These are phyloP conservation scores for Gadus macrocephalus DNA, from an alignment of 2,113 vertebrate genomes.

Conservation along the genomic window DNA sequence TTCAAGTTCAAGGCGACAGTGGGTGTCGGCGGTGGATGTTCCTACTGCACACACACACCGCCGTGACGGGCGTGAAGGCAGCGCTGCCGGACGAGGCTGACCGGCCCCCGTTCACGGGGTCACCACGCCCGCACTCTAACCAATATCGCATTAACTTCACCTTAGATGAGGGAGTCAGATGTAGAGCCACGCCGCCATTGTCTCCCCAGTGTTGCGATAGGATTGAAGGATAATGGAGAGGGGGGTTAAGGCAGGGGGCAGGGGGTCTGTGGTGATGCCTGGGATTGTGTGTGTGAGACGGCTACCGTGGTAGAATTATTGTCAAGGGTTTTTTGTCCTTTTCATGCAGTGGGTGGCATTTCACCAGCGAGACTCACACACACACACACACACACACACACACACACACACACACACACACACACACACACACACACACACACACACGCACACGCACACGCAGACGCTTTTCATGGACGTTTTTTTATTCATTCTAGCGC, in stretches of 20 bases:
- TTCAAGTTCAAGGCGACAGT: constrained; percentile 77
- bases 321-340: not conserved
- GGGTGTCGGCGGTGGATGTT: constrained; percentile 55
- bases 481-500: too few relatives aligned
- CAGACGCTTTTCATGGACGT: too few relatives aligned
- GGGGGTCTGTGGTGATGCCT: constrained; percentile 9
- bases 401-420: too few relatives aligned
- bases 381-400: too few relatives aligned
- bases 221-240: not conserved
- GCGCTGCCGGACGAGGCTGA: constrained; percentile 23
- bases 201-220: not conserved
- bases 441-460: too few relatives aligned
- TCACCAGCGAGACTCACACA: not conserved
- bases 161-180: too few relatives aligned
- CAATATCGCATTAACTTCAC: too few relatives aligned
- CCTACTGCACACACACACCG: constrained; percentile 41
- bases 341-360: constrained; percentile 19
- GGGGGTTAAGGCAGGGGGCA: constrained; percentile 2
- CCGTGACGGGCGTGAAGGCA: constrained; percentile 2
- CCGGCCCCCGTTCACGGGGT: constrained; percentile 1
- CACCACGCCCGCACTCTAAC: too few relatives aligned
- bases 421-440: too few relatives aligned
- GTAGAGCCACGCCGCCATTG: too few relatives aligned
- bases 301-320: constrained; percentile 13
- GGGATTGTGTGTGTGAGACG: constrained; percentile 21